Evolutionary conservation across 30 jellyfish, hydroid and myxozoan genomes (phyloP).

Genomic region (Hydractinia symbiolongicarpus): DNA sequence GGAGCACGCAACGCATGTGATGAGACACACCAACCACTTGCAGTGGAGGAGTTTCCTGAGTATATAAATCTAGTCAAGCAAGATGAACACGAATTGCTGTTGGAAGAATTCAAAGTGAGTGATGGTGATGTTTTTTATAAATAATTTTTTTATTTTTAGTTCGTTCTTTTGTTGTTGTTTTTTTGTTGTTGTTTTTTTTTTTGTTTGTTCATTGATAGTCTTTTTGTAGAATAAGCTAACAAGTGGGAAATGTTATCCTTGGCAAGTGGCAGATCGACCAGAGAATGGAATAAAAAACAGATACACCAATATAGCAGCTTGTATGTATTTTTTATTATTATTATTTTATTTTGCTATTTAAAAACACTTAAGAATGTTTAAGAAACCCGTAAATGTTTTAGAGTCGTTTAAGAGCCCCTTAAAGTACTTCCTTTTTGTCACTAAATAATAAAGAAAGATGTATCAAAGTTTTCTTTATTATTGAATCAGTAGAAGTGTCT

Average conservation of each 20-base stretch:
- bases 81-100: conserved; percentile 22
- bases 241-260: conserved; percentile 80
- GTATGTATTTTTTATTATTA: conserved; percentile 39
- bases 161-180: no score
- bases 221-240: conserved; percentile 36
- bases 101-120: conserved; percentile 31
- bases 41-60: conserved; percentile 30
- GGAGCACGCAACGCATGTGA: neutral
- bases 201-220: neutral
- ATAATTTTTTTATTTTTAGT: no score
- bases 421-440: no score
- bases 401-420: no score
- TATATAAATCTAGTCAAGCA: conserved; percentile 19
- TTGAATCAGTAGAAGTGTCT: no score
- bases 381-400: neutral
- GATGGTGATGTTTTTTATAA: neutral
- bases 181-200: neutral
- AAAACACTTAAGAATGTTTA: no score
- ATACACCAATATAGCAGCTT: conserved; percentile 81
- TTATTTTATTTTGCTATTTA: neutral
- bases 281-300: conserved; percentile 83
- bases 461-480: no score
- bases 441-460: no score
- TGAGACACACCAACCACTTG: conserved; percentile 21
- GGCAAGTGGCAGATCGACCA: conserved; percentile 64